Percentiles rank a stretch among this genome's conserved stretches.
Conservation (phyloP, 2,888 invertebrate genomes). For the Augiades crinisus region DNA sequence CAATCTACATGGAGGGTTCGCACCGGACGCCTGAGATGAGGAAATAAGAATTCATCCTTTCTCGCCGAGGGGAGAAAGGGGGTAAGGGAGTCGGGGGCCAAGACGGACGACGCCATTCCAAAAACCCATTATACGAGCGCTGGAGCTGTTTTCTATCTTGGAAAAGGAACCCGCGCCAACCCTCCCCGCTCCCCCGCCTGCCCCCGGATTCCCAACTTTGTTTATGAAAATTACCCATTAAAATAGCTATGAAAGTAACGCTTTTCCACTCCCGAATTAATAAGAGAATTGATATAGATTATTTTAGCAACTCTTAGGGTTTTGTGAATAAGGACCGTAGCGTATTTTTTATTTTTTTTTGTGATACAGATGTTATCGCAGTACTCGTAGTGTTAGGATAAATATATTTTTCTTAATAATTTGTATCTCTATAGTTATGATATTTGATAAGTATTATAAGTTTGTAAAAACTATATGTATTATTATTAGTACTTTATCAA, state of each 20-base stretch:
- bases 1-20: slow-evolving; percentile 79
- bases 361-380: too few relatives aligned
- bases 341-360: too few relatives aligned
- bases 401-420: too few relatives aligned
- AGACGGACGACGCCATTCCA: slow-evolving; percentile 87
- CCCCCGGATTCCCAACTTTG: slow-evolving; percentile 75
- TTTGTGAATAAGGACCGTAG: too few relatives aligned
- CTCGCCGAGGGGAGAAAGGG: slow-evolving; percentile 59
- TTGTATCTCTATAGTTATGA: too few relatives aligned
- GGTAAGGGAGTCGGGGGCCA: slow-evolving; percentile 66
- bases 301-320: slow-evolving; percentile 44
- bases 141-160: slow-evolving; percentile 83
- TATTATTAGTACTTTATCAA: too few relatives aligned
- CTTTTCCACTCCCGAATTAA: slow-evolving; percentile 79
- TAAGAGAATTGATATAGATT: slow-evolving; percentile 79
- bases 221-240: slow-evolving; percentile 81
- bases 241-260: slow-evolving; percentile 80
- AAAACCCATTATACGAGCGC: slow-evolving; percentile 86
- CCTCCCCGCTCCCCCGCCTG: slow-evolving; percentile 48
- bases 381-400: too few relatives aligned
- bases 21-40: slow-evolving; percentile 78
- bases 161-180: slow-evolving; percentile 64
- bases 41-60: slow-evolving; percentile 82
- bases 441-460: too few relatives aligned
- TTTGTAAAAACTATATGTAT: too few relatives aligned